Evolutionary conservation across 1,140 invertebrate species (phyloP).

Genomic region (Polypedilum pembai): DNA sequence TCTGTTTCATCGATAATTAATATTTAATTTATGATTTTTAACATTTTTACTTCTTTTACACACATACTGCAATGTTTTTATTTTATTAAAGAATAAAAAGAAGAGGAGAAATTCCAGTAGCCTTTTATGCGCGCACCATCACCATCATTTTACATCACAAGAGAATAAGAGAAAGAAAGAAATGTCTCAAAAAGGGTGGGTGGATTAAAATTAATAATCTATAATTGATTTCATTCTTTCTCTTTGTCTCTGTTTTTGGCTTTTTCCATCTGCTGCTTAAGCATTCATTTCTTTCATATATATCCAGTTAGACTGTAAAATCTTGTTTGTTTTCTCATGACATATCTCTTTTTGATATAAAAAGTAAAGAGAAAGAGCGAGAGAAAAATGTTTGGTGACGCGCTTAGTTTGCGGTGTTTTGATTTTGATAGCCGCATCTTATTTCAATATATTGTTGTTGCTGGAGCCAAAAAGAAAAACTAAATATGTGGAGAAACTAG

Average conservation of each 20-base stretch:
- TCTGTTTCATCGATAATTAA: conserved; percentile 5
- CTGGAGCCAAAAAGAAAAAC: not conserved
- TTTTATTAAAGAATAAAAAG: not conserved
- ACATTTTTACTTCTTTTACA: conserved; percentile 6
- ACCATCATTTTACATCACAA: not conserved
- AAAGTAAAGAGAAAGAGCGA: not conserved
- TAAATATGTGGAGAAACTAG: not conserved
- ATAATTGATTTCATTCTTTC: conserved; percentile 2
- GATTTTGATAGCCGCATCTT: not conserved
- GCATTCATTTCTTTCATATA: conserved; percentile 5
- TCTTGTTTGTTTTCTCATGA: not conserved
- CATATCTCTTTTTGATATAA: no score
- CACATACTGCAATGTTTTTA: not conserved
- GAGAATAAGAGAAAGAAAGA: not conserved
- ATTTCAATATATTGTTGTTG: no score
- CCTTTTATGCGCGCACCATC: conserved; percentile 9
- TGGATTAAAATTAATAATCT: conserved; percentile 27
- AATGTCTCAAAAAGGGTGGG: not conserved
- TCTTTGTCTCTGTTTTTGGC: not conserved
- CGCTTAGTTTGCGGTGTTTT: not conserved
- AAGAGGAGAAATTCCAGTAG: conserved; percentile 8
- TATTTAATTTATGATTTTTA: not conserved
- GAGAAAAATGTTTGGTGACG: not conserved
- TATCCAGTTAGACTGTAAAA: not conserved
- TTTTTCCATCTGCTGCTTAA: not conserved